phyloP scores from a whole-genome alignment of 1,140 invertebrate genomes.

The Cotesia chilonis region DNA sequence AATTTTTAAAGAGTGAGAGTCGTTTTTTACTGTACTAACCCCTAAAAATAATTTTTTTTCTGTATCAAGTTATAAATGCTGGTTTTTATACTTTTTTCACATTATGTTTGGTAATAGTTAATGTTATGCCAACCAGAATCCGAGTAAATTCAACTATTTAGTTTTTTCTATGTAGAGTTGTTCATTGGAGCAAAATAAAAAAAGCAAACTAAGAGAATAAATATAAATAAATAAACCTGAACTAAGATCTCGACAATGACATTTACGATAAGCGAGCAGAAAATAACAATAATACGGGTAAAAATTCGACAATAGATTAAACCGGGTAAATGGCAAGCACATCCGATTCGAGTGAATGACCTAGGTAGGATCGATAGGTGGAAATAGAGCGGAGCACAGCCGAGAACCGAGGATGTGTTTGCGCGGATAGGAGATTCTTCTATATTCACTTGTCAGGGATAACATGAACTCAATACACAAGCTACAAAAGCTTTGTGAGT shows the following conservation, averaged over 20 bases:
- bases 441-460: constrained; percentile 10
- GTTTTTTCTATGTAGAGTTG: no score
- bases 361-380: constrained; percentile 17
- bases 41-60: no score
- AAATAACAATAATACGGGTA: neutral
- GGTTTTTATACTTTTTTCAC: no score
- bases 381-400: constrained; percentile 15
- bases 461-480: neutral
- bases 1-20: no score
- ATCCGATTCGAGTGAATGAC: constrained; percentile 16
- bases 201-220: no score
- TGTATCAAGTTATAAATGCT: no score
- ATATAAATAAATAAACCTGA: no score
- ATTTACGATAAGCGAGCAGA: neutral
- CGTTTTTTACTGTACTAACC: no score
- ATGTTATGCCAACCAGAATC: no score
- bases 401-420: neutral
- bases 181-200: no score
- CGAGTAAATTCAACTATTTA: no score
- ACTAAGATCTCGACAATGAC: neutral
- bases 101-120: no score
- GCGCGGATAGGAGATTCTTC: neutral
- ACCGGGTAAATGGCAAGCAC: neutral
- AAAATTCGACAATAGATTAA: constrained; percentile 1
- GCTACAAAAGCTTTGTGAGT: constrained; percentile 19